Conservation (phyloP, 2,113 vertebrate species). For the Mobula birostris region DNA sequence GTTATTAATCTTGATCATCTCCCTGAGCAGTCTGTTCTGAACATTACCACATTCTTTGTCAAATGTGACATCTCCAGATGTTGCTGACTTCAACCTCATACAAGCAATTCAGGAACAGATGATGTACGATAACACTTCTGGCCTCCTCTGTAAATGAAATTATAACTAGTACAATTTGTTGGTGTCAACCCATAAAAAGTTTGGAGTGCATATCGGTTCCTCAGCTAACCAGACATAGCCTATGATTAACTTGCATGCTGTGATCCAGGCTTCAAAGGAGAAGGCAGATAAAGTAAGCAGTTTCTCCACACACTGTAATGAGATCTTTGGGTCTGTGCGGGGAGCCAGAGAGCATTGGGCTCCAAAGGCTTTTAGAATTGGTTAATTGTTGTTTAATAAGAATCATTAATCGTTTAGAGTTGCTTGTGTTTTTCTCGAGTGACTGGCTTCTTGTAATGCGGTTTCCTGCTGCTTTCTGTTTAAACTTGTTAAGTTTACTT, state of each 20-base stretch:
- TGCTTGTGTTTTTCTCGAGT: no score
- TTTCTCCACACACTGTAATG: neutral
- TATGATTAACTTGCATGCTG: neutral
- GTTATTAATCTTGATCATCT: neutral
- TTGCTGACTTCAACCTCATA: neutral
- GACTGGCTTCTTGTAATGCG: no score
- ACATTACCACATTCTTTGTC: neutral
- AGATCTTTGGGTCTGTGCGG: no score
- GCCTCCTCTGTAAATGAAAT: neutral
- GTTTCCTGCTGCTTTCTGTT: no score
- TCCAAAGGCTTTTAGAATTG: no score
- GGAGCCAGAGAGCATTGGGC: no score
- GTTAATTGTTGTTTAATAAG: no score
- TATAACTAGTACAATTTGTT: neutral
- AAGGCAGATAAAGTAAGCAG: neutral
- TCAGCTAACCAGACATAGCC: neutral
- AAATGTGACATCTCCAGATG: neutral
- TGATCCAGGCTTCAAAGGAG: neutral
- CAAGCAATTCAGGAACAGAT: neutral
- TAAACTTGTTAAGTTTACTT: no score
- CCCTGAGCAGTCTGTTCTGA: neutral
- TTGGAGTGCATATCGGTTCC: neutral
- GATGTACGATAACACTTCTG: neutral
- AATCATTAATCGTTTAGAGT: no score
- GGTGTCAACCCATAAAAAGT: neutral